Evolutionary conservation across 2,888 invertebrate species (phyloP), one percentile per base, ranked within the genome.

Genomic region (Oegoconia quadripuncta): DNA sequence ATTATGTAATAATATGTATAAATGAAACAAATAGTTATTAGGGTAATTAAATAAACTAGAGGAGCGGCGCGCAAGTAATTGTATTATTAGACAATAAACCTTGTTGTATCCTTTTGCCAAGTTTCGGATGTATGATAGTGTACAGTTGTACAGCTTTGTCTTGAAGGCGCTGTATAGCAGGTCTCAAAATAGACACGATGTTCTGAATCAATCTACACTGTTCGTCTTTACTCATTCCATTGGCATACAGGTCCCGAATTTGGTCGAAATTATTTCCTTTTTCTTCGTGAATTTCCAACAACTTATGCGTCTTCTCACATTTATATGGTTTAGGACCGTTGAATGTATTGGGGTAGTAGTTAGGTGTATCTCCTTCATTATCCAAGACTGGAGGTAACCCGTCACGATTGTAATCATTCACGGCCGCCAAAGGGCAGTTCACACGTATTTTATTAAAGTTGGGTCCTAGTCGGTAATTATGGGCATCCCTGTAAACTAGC

Each of bases 181-280:
- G 7, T 13, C 17, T 9, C 16, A 35, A 27, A 27, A 13, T 20
- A 8, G n/a, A 3, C 1, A 92, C 92, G 47, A 97, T 90, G 72
- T 97, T 97, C 30, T 90, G 77, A 1, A 93, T 90, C 39, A 97
- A 77, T 30, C 95, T 89, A 22, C 89, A 82, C 35, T 91, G 89
- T 41, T 92, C 94, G 1, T 90, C 92, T 7, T 89, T 89, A 31
- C 91, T 91, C 59, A 97, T 35, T 20, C 13, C 27, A 18, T 20
- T 8, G 6, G 15, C n/a, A 14, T 35, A 35, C 16, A 27, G 11
- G 6, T 35, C 26, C 12, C 15, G n/a, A 0, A 27, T 14, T 17
- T 35, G 27, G 6, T 35, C 27, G 4, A 35, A 35, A 27, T 35
- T 35, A 12, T 26, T 35, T 3, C 18, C 13, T 9, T 12, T 17